These are phyloP conservation scores for Slavum lentiscoides DNA, from an alignment of 2,888 invertebrate genomes.

Conservation along the genomic window DNA sequence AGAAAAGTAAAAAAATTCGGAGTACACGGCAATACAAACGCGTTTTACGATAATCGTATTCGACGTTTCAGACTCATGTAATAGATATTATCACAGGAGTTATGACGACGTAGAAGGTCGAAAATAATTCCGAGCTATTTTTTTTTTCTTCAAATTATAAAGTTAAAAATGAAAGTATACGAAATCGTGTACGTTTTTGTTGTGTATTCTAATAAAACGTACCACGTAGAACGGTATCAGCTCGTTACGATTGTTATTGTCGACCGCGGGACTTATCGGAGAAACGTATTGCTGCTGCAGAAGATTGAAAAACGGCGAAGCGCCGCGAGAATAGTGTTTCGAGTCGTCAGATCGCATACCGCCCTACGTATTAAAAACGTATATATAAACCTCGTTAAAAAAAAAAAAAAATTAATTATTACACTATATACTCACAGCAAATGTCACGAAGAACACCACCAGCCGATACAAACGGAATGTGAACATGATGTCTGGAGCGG, in stretches of 20 bases:
- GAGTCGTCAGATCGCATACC: background rate
- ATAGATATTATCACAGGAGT: too few species aligned
- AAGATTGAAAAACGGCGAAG: background rate
- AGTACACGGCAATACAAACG: background rate
- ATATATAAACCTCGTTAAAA: background rate
- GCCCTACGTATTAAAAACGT: background rate
- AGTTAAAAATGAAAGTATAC: background rate
- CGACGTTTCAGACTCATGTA: too few species aligned
- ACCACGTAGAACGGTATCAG: constrained; percentile 6
- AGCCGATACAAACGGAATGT: background rate
- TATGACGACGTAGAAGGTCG: too few species aligned
- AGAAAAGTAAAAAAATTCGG: background rate
- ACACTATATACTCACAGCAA: background rate
- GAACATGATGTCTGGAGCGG: background rate
- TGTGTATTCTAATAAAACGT: background rate
- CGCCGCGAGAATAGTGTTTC: background rate
- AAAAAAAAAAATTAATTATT: background rate
- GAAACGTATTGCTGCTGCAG: background rate
- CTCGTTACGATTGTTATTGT: background rate
- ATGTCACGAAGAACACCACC: background rate
- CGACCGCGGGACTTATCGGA: background rate
- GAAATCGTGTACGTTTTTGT: background rate
- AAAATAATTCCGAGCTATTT: too few species aligned
- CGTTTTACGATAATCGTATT: too few species aligned
- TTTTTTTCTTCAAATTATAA: background rate